Evolutionary conservation across 2,797 vertebrate genomes (phyloP).

Genomic region (Lemur catta): DNA sequence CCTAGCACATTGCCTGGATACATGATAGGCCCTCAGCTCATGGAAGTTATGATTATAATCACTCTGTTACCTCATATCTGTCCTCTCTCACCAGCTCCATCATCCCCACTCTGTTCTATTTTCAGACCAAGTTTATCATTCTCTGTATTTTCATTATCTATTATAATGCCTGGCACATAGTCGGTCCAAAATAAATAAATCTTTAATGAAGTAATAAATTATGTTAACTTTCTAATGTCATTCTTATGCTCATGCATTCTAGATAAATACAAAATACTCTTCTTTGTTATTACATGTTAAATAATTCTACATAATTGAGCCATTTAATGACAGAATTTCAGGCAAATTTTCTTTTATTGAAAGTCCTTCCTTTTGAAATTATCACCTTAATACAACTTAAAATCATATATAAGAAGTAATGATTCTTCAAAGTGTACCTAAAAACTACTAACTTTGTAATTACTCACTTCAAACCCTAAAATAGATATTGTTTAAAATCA

Average conservation of each 20-base stretch:
- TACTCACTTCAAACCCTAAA: not conserved
- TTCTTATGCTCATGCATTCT: not conserved
- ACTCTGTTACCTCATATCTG: not conserved
- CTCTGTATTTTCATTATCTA: not conserved
- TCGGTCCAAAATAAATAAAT: not conserved
- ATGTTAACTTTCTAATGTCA: not conserved
- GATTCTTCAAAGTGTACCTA: not conserved
- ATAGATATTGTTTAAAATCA: slow-evolving; percentile 6
- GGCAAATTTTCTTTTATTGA: not conserved
- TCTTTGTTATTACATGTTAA: not conserved
- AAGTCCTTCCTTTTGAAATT: slow-evolving; percentile 23
- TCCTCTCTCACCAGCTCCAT: not conserved
- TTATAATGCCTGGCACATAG: not conserved
- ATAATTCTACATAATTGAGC: not conserved
- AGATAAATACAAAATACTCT: not conserved
- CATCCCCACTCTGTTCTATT: not conserved
- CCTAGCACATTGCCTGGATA: not conserved
- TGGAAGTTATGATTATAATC: not conserved
- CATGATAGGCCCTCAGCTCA: not conserved
- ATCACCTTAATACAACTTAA: not conserved
- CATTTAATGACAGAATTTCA: slow-evolving; percentile 44
- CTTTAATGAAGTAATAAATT: slow-evolving; percentile 26
- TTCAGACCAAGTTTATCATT: not conserved
- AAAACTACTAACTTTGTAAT: not conserved
- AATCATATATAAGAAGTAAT: slow-evolving; percentile 17